Percentiles rank a stretch among this genome's conserved stretches.
phyloP scores from a whole-genome alignment of 2,113 vertebrate species.

The Phocoena sinus region DNA sequence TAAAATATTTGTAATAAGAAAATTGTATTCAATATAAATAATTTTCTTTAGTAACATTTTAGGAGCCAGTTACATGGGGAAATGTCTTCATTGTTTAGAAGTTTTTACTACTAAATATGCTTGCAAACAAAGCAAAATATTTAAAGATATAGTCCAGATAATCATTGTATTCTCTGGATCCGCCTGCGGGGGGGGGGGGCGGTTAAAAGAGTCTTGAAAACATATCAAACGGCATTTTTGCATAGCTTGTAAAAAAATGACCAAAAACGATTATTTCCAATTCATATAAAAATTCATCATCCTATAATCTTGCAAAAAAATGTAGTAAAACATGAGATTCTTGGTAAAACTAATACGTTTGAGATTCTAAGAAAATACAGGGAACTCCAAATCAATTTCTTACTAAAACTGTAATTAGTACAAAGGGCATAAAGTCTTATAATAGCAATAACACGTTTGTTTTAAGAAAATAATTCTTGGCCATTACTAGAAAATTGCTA shows the following conservation, averaged over 20 bases:
- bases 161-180: not conserved
- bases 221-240: slow-evolving; percentile 2
- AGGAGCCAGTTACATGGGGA: not conserved
- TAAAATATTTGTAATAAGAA: not conserved
- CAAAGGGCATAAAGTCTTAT: not conserved
- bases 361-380: not conserved
- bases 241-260: not conserved
- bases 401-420: not conserved
- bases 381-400: not conserved
- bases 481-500: not conserved
- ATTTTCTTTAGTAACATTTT: not conserved
- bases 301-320: not conserved
- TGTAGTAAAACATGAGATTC: not conserved
- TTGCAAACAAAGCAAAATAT: not conserved
- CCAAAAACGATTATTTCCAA: not conserved
- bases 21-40: not conserved
- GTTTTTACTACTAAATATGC: not conserved
- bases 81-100: not conserved
- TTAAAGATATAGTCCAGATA: not conserved
- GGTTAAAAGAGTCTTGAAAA: not conserved
- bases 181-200: rapidly evolving
- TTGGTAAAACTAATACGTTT: not conserved
- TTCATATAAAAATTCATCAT: not conserved
- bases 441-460: not conserved
- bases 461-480: not conserved